Evolutionary conservation across 1,140 invertebrate species (phyloP).

Genomic region (Pseudoatta argentina): DNA sequence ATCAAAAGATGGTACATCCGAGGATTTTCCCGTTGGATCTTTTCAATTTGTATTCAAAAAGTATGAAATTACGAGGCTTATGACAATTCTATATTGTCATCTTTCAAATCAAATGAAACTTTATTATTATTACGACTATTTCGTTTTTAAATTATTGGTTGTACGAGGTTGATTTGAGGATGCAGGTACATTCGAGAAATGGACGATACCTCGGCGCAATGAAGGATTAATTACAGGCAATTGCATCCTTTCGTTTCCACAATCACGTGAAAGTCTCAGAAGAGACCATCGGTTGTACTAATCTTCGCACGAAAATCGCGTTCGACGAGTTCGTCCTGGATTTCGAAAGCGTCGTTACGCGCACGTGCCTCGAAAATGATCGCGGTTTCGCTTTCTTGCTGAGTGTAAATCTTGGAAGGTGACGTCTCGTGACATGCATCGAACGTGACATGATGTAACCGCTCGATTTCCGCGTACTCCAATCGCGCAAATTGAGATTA

Average conservation of each 20-base stretch:
- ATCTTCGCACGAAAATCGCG: constrained; percentile 25
- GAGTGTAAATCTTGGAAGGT: constrained; percentile 33
- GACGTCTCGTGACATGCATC: constrained; percentile 4
- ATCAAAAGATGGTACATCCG: not conserved
- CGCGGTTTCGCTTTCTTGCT: constrained; percentile 66
- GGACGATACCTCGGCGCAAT: not conserved
- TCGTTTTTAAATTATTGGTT: not conserved
- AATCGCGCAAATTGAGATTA: constrained; percentile 3
- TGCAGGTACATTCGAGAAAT: not conserved
- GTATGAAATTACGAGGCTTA: not conserved
- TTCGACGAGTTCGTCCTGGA: constrained; percentile 7
- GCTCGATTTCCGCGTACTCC: constrained; percentile 1
- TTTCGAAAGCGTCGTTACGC: constrained; percentile 70
- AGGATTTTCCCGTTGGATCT: not conserved
- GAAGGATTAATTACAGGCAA: constrained; percentile 22
- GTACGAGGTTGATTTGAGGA: not conserved
- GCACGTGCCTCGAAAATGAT: constrained; percentile 62
- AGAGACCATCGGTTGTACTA: not conserved
- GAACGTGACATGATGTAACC: not conserved
- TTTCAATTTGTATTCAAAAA: not conserved
- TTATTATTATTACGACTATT: not conserved
- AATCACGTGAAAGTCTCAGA: constrained; percentile 15
- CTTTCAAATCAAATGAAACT: not conserved
- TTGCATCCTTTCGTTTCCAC: constrained; percentile 46
- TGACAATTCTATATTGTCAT: not conserved